These are phyloP conservation scores for Scaptomyza tumidula DNA, from an alignment of 2,888 invertebrate species.

Conservation along the genomic window DNA sequence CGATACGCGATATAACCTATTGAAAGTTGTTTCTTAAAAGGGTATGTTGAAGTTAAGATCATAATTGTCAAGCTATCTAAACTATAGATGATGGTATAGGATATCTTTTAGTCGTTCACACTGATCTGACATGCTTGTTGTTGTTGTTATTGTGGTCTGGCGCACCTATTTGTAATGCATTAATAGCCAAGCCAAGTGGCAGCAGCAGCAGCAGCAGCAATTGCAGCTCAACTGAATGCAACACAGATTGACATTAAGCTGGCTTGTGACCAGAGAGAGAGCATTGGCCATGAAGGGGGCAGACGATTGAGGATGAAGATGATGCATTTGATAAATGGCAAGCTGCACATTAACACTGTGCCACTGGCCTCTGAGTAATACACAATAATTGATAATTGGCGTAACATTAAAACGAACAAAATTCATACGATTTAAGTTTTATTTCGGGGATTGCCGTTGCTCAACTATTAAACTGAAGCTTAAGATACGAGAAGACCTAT, in stretches of 20 bases:
- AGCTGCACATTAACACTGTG: conserved; percentile 52
- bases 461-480: conserved; percentile 8
- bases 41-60: not conserved
- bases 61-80: no score
- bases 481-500: not conserved
- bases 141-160: conserved; percentile 56
- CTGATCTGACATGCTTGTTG: not conserved
- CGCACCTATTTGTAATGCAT: conserved; percentile 79
- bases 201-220: conserved; percentile 44
- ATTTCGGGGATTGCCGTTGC: not conserved
- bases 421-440: not conserved
- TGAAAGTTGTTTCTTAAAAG: not conserved
- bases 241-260: conserved; percentile 74
- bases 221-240: conserved; percentile 44
- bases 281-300: conserved; percentile 45
- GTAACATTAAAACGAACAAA: conserved; percentile 22
- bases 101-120: not conserved
- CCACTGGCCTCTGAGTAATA: conserved; percentile 34
- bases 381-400: conserved; percentile 47
- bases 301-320: conserved; percentile 30
- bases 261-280: conserved; percentile 31
- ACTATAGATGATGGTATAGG: not conserved
- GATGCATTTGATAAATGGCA: conserved; percentile 60
- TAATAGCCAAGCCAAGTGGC: conserved; percentile 62
- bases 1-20: not conserved